Base-by-base conservation (phyloP, 1,140 invertebrate genomes). In the Andricus grossulariae region DNA sequence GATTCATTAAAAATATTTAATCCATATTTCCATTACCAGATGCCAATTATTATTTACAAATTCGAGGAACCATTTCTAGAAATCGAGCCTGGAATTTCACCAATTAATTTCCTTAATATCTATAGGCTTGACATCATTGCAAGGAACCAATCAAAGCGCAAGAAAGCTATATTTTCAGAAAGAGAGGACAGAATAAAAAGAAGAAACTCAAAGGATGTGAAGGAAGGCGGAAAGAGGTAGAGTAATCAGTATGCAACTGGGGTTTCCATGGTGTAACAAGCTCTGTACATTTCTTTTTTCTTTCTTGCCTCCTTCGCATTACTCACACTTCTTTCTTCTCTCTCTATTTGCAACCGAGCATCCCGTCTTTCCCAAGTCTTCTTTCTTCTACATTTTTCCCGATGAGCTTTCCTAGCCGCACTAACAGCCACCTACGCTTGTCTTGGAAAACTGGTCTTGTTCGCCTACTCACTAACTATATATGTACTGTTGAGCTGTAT, bases 241-340 rank as follows among this genome's bases (percentile, higher is more conserved):
- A 71, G 50, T 75, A 79, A 82, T 82, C 77, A 81, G 77, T 81
- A 81, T 81, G 80, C 80, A 81, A 77, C 77, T 54, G 75, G 45
- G 75, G 77, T 77, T 81, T 71, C 73, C 52, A 50, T 32, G 66
- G 72, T 77, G 80, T 82, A 82, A 82, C 80, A 79, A 82, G 77
- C 74, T 77, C 76, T 73, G 66, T 75, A 74, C 71, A 78, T 54
- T 79, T 79, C 79, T 77, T 70, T 79, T 79, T 82, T 82, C 77
- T 79, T 75, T 82, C 75, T 73, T 49, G 15, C 54, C 77, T 55
- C 71, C 45, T 52, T 73, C 77, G 19, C 78, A 57, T 66, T 57
- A n/a, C 75, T 45, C 32, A n/a, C 60, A 66, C 39, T 66, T 66
- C 39, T 21, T 32, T 21, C 60, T 39, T n/a, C 25, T 39, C 25